Conservation (phyloP, 2,797 vertebrate species). For the Amblyraja radiata region DNA sequence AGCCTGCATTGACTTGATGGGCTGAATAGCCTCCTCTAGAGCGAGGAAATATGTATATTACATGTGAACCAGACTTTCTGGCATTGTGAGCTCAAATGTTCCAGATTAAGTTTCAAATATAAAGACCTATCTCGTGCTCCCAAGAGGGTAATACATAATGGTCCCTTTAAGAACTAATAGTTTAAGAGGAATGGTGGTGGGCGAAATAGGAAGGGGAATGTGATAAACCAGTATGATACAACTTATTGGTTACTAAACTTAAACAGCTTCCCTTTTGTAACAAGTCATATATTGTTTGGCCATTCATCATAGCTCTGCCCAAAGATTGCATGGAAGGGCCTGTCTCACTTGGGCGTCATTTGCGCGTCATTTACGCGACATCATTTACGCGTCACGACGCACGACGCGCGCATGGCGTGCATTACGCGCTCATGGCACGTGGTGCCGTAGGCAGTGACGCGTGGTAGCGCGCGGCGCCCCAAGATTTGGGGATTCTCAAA, state of each 20-base stretch:
- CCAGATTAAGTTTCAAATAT: background rate
- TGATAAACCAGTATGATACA: background rate
- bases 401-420: no score
- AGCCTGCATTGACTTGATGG: no score
- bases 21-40: no score
- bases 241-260: background rate
- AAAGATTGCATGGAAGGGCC: background rate
- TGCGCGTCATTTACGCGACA: no score
- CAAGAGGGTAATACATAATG: background rate
- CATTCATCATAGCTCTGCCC: no score
- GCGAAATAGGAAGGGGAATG: no score
- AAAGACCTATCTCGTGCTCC: background rate
- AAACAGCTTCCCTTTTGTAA: background rate
- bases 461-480: no score
- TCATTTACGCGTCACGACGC: no score
- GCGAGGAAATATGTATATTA: background rate
- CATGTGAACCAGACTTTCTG: background rate
- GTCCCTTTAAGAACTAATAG: background rate
- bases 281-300: background rate
- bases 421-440: no score
- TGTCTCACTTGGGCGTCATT: no score
- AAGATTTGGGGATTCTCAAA: no score
- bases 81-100: background rate
- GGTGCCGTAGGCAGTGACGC: no score
- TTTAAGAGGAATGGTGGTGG: background rate